Conservation (phyloP, 2,888 invertebrate genomes). For the Panorpa germanica region DNA sequence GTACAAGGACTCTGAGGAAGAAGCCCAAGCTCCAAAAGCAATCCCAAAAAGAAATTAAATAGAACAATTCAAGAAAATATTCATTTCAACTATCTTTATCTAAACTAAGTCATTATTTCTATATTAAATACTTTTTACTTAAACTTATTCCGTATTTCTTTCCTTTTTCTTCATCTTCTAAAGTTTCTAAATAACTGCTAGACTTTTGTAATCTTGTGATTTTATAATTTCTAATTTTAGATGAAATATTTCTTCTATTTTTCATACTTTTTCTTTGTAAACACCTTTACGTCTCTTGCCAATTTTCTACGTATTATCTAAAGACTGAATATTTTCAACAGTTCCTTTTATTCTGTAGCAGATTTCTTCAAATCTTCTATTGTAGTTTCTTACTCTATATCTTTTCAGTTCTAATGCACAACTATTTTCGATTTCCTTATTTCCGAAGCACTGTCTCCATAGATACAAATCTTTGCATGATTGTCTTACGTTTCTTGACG, state of each 20-base stretch:
- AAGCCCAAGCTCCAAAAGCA: constrained; percentile 24
- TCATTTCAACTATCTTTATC: constrained; percentile 1
- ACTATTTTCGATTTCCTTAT: constrained; percentile 1
- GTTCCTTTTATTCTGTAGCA: constrained; percentile 2
- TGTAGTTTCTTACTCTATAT: constrained; percentile 5
- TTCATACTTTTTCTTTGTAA: constrained; percentile 2
- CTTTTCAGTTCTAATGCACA: neutral
- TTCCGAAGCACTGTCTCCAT: neutral
- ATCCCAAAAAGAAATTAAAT: constrained; percentile 21
- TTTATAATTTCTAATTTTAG: constrained; percentile 1
- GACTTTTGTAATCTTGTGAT: neutral
- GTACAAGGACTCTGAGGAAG: constrained; percentile 68
- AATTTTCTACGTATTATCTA: neutral
- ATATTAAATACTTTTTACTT: constrained; percentile 4
- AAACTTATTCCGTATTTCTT: constrained; percentile 4
- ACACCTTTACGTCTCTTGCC: neutral
- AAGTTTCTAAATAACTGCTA: constrained; percentile 1
- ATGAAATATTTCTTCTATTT: constrained; percentile 1
- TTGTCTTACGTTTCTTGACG: constrained; percentile 3
- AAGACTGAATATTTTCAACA: neutral
- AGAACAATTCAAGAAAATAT: too few relatives aligned
- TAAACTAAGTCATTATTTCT: neutral
- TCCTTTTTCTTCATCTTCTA: neutral
- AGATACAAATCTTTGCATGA: constrained; percentile 4
- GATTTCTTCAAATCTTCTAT: constrained; percentile 1